These are phyloP conservation scores for Linnaemya tessellans DNA, from an alignment of 2,888 invertebrate species.

Conservation along the genomic window DNA sequence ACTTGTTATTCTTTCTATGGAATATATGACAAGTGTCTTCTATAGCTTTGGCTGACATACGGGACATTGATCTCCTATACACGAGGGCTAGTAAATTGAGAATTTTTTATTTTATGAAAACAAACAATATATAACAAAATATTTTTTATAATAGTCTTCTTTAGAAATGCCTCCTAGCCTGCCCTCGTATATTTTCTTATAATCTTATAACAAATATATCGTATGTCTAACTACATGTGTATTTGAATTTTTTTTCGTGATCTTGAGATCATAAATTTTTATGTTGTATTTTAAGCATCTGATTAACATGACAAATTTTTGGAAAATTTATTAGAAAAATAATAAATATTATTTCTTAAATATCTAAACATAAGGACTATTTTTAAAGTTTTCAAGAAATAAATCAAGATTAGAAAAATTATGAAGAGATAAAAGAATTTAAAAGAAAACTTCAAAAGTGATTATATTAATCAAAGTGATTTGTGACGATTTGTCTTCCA, in stretches of 20 bases:
- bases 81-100: neutral
- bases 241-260: constrained; percentile 53
- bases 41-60: neutral
- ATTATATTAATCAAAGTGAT: too few relatives aligned
- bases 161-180: neutral
- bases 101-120: neutral
- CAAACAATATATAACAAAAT: too few relatives aligned
- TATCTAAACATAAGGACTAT: neutral
- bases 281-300: constrained; percentile 62
- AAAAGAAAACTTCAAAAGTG: too few relatives aligned
- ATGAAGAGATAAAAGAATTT: neutral
- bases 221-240: constrained; percentile 7
- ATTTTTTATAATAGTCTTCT: too few relatives aligned
- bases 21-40: constrained; percentile 65
- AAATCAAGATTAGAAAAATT: constrained; percentile 40
- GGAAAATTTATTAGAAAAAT: constrained; percentile 57
- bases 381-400: constrained; percentile 18
- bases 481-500: too few relatives aligned
- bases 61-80: constrained; percentile 56
- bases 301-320: constrained; percentile 72
- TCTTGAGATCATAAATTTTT: constrained; percentile 68
- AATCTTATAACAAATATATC: constrained; percentile 1
- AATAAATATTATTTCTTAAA: constrained; percentile 27
- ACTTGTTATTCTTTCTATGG: neutral
- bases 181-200: neutral